A percentile compares a stretch with the other conserved stretches of the same genome.
Conservation (phyloP, 2,888 invertebrate genomes). For the Pycnomerus fuliginosus region DNA sequence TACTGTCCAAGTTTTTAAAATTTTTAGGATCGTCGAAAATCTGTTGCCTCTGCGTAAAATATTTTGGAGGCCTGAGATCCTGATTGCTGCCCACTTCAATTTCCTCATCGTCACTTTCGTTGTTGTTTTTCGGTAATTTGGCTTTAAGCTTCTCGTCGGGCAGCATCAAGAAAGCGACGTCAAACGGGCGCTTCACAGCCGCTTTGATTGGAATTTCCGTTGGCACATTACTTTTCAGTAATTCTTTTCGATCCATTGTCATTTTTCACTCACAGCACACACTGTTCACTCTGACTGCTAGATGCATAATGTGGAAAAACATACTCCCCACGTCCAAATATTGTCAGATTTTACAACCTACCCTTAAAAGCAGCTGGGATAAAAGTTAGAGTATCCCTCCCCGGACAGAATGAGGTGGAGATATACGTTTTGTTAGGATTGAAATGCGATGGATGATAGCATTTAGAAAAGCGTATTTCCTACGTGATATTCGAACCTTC, state of each 20-base stretch:
- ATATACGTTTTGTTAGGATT: constrained; percentile 5
- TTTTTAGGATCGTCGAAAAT: constrained; percentile 63
- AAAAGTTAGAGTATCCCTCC: constrained; percentile 41
- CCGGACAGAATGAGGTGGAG: constrained; percentile 32
- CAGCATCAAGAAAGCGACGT: constrained; percentile 87
- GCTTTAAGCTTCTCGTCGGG: constrained; percentile 79
- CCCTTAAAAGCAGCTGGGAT: constrained; percentile 46
- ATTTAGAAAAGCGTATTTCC: constrained; percentile 46
- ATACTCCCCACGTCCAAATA: constrained; percentile 51
- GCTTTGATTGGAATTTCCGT: constrained; percentile 47
- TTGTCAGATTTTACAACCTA: constrained; percentile 50
- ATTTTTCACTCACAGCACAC: constrained; percentile 53
- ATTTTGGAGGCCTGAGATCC: constrained; percentile 36
- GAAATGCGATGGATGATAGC: constrained; percentile 33
- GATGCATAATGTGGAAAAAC: constrained; percentile 52
- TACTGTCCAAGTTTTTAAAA: constrained; percentile 50
- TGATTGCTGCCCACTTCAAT: constrained; percentile 43
- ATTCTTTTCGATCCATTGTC: constrained; percentile 67
- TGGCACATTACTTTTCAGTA: constrained; percentile 53
- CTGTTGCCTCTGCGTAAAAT: constrained; percentile 55
- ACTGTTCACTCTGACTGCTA: constrained; percentile 38
- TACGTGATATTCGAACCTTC: constrained; percentile 45
- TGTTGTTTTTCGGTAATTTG: constrained; percentile 56
- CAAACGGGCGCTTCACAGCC: constrained; percentile 79
- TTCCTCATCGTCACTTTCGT: constrained; percentile 45